phyloP scores from a whole-genome alignment of 2,113 vertebrate genomes.

The Pithys albifrons region DNA sequence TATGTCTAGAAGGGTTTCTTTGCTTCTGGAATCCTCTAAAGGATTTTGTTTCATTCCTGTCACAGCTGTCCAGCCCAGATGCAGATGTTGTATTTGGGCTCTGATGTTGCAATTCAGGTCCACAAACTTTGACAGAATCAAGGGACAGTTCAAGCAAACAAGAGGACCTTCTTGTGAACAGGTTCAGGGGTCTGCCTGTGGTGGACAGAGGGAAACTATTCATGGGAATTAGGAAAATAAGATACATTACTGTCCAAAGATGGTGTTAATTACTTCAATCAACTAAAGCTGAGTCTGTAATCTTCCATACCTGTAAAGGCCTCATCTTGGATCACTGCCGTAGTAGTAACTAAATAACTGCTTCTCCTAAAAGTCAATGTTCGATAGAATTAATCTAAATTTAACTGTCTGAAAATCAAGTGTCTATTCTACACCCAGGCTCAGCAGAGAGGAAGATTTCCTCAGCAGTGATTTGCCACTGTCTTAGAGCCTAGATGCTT shows the following conservation, averaged over 20 bases:
- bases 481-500: background rate
- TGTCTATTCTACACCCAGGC: background rate
- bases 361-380: background rate
- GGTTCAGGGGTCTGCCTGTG: background rate
- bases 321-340: background rate
- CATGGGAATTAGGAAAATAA: background rate
- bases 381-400: background rate
- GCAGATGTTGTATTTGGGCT: background rate
- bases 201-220: background rate
- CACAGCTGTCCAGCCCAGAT: background rate
- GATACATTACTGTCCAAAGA: background rate
- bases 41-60: constrained; percentile 26
- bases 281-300: background rate
- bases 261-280: background rate
- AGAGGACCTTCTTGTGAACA: background rate
- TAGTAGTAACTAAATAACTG: background rate
- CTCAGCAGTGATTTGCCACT: background rate
- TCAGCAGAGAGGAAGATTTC: background rate
- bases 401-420: background rate
- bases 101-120: background rate
- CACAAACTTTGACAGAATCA: background rate
- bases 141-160: background rate
- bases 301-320: background rate
- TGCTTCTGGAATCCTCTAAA: background rate
- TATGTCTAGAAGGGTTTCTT: background rate